Evolutionary conservation across 2,113 vertebrate species (phyloP).

Genomic region (Sorex araneus): DNA sequence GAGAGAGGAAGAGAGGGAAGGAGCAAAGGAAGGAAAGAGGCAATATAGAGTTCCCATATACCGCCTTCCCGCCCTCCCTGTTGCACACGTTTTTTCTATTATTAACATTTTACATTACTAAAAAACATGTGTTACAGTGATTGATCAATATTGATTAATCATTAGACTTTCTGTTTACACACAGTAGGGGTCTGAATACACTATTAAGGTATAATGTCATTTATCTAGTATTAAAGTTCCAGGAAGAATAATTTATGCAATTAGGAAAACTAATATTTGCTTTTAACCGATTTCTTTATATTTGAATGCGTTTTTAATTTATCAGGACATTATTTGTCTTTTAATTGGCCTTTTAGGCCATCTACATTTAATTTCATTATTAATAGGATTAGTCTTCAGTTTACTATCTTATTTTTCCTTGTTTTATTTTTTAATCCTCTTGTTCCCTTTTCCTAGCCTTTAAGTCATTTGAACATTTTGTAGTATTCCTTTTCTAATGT

Average conservation of each 20-base stretch:
- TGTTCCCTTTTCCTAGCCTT: background rate
- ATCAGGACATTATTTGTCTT: conserved; percentile 13
- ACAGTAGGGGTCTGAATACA: background rate
- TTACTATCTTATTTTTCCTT: background rate
- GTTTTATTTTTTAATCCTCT: conserved; percentile 42
- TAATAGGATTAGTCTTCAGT: conserved; percentile 29
- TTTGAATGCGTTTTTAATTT: conserved; percentile 49
- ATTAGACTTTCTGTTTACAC: background rate
- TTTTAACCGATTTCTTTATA: conserved; percentile 38
- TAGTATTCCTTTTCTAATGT: conserved; percentile 20
- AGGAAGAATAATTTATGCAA: background rate
- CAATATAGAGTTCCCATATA: no score
- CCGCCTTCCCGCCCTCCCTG: no score
- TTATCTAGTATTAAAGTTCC: conserved; percentile 12
- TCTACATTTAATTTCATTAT: conserved; percentile 24
- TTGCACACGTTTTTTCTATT: no score
- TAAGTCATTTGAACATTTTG: conserved; percentile 49
- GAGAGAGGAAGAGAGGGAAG: no score
- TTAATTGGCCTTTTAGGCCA: conserved; percentile 21
- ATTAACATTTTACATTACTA: no score
- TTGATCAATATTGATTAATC: background rate
- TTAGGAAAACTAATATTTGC: conserved; percentile 5
- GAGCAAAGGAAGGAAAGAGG: no score
- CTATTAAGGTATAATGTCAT: background rate
- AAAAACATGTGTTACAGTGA: no score